Percentiles rank a stretch among this genome's conserved stretches.
phyloP scores from a whole-genome alignment of 35 echinoderm and acorn worm species.

The Chiridota heheva region DNA sequence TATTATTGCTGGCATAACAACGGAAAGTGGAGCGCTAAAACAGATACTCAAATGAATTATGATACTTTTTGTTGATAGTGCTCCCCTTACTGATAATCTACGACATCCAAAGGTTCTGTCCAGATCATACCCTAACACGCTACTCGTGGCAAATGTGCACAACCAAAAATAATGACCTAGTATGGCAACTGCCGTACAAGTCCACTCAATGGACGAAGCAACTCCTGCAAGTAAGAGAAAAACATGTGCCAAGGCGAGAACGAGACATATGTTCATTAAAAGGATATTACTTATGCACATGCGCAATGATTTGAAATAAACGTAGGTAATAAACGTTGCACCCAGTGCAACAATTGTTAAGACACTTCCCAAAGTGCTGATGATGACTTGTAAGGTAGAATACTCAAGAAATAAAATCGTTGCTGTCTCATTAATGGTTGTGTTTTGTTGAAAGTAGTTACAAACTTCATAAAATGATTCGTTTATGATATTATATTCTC shows the following conservation, averaged over 20 bases:
- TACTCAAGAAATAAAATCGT: neutral
- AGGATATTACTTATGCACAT: neutral
- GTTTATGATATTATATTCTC: too few species aligned
- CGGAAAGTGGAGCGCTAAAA: neutral
- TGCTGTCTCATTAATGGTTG: too few species aligned
- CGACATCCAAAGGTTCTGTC: conserved; percentile 4
- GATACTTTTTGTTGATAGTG: neutral
- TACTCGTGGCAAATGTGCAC: neutral
- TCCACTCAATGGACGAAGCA: neutral
- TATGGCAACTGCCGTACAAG: conserved; percentile 2
- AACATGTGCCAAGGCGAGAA: neutral
- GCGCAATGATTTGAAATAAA: neutral
- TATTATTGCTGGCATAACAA: neutral
- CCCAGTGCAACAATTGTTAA: conserved; percentile 21
- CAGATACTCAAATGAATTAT: neutral
- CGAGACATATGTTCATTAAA: neutral
- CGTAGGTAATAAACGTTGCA: conserved; percentile 6
- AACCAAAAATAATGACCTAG: conserved; percentile 23
- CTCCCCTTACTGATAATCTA: neutral
- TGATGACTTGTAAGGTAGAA: conserved; percentile 2
- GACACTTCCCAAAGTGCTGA: conserved; percentile 11
- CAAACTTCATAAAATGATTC: too few species aligned
- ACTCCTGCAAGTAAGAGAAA: conserved; percentile 6
- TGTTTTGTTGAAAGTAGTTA: neutral
- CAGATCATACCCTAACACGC: neutral